These are phyloP conservation scores for Gymnorhina tibicen DNA, from an alignment of 2,113 vertebrate genomes.

Conservation along the genomic window DNA sequence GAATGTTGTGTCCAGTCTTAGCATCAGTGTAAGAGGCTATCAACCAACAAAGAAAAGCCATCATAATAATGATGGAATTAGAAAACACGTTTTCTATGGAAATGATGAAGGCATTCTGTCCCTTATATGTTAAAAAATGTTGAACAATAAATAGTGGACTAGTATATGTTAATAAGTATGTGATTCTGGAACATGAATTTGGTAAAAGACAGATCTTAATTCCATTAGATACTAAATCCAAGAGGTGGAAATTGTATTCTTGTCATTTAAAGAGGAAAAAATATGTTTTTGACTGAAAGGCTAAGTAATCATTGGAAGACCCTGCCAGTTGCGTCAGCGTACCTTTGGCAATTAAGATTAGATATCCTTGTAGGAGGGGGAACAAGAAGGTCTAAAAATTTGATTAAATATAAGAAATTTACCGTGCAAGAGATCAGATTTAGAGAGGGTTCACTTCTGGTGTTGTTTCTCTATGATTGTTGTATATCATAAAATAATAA, in stretches of 20 bases:
- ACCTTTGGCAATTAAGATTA: not conserved
- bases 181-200: not conserved
- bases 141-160: not conserved
- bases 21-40: not conserved
- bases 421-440: not conserved
- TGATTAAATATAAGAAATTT: not conserved
- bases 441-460: not conserved
- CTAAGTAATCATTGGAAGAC: not conserved
- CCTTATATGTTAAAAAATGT: not conserved
- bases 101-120: not conserved
- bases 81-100: not conserved
- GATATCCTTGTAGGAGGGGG: accelerated
- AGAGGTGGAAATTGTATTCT: not conserved
- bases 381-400: not conserved
- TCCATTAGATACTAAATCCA: not conserved
- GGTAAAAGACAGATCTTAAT: not conserved
- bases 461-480: not conserved
- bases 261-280: not conserved
- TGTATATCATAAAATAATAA: not conserved
- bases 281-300: not conserved
- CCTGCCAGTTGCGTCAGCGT: not conserved
- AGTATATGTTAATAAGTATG: not conserved
- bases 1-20: not conserved
- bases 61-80: not conserved
- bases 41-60: not conserved